Evolutionary conservation across 2,888 invertebrate species (phyloP).

Genomic region (Rotaria socialis): DNA sequence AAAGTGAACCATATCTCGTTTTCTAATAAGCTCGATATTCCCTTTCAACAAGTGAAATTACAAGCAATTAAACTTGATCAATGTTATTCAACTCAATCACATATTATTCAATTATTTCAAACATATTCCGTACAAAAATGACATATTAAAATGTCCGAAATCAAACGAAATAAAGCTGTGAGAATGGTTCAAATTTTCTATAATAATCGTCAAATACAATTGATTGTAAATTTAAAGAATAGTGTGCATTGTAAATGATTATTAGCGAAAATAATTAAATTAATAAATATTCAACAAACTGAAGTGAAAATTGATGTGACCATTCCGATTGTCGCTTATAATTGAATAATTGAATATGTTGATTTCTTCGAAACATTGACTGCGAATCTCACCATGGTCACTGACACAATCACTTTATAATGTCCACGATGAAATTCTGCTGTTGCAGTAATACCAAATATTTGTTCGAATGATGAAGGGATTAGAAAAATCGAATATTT

Average conservation of each 20-base stretch:
- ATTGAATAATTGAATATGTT: constrained; percentile 94
- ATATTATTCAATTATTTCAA: constrained; percentile 88
- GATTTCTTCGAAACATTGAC: constrained; percentile 93
- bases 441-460: constrained; percentile 92
- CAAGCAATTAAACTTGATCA: constrained; percentile 65
- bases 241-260: constrained; percentile 73
- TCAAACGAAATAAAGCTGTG: constrained; percentile 92
- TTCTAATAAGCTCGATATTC: constrained; percentile 92
- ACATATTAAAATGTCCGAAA: constrained; percentile 82
- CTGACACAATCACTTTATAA: constrained; percentile 75
- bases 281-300: constrained; percentile 78
- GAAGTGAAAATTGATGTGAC: constrained; percentile 95
- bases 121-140: constrained; percentile 92
- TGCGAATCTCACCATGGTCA: constrained; percentile 71
- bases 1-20: constrained; percentile 94
- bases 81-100: constrained; percentile 87
- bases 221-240: constrained; percentile 93
- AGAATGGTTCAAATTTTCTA: constrained; percentile 90
- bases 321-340: constrained; percentile 90
- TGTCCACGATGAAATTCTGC: constrained; percentile 92
- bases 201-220: constrained; percentile 85
- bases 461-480: constrained; percentile 88
- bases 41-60: constrained; percentile 57
- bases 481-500: no score
- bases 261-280: constrained; percentile 82